A percentile compares a stretch with the other conserved stretches of the same genome.
Evolutionary conservation across 2,888 invertebrate species (phyloP).

Genomic region (Athrips mouffetella): DNA sequence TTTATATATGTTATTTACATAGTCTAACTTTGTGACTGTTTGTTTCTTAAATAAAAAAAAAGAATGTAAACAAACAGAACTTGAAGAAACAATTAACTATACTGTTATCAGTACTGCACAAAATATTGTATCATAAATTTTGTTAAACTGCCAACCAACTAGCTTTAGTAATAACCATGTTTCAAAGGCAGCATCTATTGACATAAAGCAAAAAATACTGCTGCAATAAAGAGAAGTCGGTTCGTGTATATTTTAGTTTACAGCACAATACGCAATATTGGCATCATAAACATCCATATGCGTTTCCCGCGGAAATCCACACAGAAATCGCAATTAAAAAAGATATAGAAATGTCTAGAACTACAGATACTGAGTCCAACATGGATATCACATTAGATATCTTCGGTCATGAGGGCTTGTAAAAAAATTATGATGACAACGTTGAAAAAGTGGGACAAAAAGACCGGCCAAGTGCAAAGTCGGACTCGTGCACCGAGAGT

Average conservation of each 20-base stretch:
- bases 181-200: conserved; percentile 8
- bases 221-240: conserved; percentile 46
- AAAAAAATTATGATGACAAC: too few relatives aligned
- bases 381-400: too few relatives aligned
- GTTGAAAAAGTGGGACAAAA: too few relatives aligned
- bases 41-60: too few relatives aligned
- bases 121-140: neutral
- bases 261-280: conserved; percentile 50
- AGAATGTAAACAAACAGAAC: neutral
- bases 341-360: neutral
- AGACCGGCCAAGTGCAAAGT: too few relatives aligned
- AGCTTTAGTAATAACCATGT: neutral
- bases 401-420: too few relatives aligned
- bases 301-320: conserved; percentile 40
- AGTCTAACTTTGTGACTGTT: too few relatives aligned
- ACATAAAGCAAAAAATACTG: conserved; percentile 15
- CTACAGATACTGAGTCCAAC: too few relatives aligned
- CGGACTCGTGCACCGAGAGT: too few relatives aligned
- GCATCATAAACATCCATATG: conserved; percentile 56
- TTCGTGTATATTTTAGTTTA: conserved; percentile 62
- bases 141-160: neutral
- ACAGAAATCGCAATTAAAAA: conserved; percentile 16
- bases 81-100: neutral
- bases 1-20: too few relatives aligned
- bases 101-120: neutral